phyloP scores from a whole-genome alignment of 92 coral and sea anemone species.

The Palythoa grandiflora region DNA sequence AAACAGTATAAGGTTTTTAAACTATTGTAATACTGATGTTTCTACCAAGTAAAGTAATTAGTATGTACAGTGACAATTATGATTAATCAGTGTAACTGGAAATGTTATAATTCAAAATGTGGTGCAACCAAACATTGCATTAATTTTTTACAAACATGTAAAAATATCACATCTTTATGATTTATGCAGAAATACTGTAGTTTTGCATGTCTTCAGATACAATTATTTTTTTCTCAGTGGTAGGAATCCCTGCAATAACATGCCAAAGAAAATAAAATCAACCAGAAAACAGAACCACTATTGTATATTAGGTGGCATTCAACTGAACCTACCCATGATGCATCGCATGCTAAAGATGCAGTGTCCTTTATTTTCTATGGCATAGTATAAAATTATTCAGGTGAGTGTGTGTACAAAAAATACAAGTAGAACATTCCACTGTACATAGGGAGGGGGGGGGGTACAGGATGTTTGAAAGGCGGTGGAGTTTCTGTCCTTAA shows the following conservation, averaged over 20 bases:
- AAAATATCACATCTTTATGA: background rate
- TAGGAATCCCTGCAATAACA: constrained; percentile 7
- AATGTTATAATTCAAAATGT: constrained; percentile 7
- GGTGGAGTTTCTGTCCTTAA: constrained; percentile 5
- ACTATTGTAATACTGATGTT: constrained; percentile 2
- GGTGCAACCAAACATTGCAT: constrained; percentile 5
- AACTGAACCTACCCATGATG: constrained; percentile 10
- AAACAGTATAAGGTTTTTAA: background rate
- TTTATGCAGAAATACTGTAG: constrained; percentile 1
- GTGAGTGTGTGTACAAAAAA: constrained; percentile 16
- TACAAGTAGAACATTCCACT: constrained; percentile 20
- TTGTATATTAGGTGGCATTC: background rate
- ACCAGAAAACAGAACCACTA: constrained; percentile 5
- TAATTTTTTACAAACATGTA: background rate
- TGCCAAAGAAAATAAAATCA: background rate
- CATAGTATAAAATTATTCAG: constrained; percentile 13
- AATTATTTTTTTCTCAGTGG: background rate
- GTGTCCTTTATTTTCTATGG: constrained; percentile 17
- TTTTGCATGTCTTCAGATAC: constrained; percentile 5
- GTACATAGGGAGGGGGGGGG: constrained; percentile 17
- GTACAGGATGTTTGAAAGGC: constrained; percentile 17
- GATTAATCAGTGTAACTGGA: background rate
- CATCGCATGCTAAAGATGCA: constrained; percentile 5
- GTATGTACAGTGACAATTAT: constrained; percentile 6
- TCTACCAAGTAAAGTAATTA: constrained; percentile 4